These are phyloP conservation scores for Nestor notabilis DNA, from an alignment of 2,113 vertebrate genomes.

Conservation along the genomic window DNA sequence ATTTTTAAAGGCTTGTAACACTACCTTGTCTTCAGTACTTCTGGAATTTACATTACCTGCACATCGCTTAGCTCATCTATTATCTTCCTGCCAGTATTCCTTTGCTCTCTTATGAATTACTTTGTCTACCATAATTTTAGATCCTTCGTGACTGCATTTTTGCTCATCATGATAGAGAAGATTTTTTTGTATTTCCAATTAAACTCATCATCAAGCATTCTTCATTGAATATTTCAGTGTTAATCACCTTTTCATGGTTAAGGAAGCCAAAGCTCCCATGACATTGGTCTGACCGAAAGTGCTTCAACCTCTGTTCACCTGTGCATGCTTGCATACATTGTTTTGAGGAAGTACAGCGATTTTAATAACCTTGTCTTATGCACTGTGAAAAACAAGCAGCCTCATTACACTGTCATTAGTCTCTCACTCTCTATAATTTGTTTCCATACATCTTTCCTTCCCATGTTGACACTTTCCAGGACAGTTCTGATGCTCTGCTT, in stretches of 20 bases:
- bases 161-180: neutral
- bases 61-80: neutral
- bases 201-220: neutral
- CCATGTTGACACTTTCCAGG: neutral
- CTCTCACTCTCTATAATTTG: neutral
- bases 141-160: rapidly evolving
- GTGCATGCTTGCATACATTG: neutral
- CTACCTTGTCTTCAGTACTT: neutral
- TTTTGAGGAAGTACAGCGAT: neutral
- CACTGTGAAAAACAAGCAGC: neutral
- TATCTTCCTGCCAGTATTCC: neutral
- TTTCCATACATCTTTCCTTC: neutral
- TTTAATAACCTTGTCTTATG: neutral
- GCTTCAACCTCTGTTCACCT: neutral
- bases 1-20: neutral
- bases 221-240: neutral
- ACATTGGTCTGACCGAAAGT: neutral
- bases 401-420: constrained; percentile 38
- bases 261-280: neutral
- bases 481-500: neutral
- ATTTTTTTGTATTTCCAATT: neutral
- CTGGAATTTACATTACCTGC: neutral
- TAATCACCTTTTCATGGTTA: constrained; percentile 1
- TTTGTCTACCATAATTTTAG: neutral
- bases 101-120: neutral